These are phyloP conservation scores for Myotis findleyi DNA, from an alignment of 2,797 vertebrate species.

Conservation along the genomic window DNA sequence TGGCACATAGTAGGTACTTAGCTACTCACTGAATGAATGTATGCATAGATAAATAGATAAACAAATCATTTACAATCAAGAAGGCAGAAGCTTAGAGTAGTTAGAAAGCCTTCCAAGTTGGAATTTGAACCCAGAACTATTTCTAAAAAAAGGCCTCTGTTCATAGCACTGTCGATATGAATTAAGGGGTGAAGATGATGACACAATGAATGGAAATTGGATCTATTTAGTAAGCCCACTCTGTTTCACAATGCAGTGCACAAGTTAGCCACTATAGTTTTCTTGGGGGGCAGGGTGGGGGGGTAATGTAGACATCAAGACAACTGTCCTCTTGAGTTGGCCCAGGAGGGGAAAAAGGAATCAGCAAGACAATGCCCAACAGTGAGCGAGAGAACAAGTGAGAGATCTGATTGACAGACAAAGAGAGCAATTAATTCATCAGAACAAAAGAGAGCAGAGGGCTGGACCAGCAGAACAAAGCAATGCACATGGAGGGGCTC, in stretches of 20 bases:
- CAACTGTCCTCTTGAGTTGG: not conserved
- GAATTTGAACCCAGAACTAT: not conserved
- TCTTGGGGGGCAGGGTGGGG: not conserved
- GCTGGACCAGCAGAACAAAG: not conserved
- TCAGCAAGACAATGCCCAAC: not conserved
- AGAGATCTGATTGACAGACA: slow-evolving; percentile 67
- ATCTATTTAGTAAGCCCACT: not conserved
- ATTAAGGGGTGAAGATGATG: not conserved
- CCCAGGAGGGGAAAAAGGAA: slow-evolving; percentile 17
- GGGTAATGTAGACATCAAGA: not conserved
- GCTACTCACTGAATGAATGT: not conserved
- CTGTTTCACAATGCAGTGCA: not conserved
- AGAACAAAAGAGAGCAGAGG: slow-evolving; percentile 59
- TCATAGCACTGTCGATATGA: not conserved
- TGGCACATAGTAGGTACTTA: not conserved
- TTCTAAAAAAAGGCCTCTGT: not conserved
- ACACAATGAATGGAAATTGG: not conserved
- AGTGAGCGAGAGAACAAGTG: not conserved
- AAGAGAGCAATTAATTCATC: slow-evolving; percentile 57
- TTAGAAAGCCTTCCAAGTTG: not conserved
- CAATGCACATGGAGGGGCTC: not conserved
- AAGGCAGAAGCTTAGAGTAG: not conserved
- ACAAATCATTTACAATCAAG: not conserved
- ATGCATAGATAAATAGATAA: not conserved
- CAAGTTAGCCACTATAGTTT: not conserved